These are phyloP conservation scores for Microtus montanus DNA, from an alignment of 2,113 vertebrate genomes.

Conservation along the genomic window DNA sequence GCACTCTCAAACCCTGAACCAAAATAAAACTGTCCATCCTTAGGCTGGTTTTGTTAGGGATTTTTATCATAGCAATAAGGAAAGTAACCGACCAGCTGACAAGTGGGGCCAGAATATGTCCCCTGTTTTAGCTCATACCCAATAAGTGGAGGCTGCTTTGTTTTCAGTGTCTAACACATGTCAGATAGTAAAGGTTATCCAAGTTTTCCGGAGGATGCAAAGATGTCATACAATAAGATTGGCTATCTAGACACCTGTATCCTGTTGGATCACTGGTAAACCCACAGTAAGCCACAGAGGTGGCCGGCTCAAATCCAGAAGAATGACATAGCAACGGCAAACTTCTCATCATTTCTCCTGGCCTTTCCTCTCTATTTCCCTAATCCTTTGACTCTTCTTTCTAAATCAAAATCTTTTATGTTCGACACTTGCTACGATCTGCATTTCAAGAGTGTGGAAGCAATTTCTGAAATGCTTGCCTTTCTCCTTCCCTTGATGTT, in stretches of 20 bases:
- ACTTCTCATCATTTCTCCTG: background rate
- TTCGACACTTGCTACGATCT: background rate
- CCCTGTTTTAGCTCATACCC: background rate
- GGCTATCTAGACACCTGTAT: background rate
- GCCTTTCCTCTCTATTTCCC: background rate
- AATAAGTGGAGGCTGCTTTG: background rate
- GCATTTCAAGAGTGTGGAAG: background rate
- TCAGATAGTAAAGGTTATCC: background rate
- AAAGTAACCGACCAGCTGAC: background rate
- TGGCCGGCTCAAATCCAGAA: conserved; percentile 1
- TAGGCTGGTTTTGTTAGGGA: background rate
- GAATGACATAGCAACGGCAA: background rate
- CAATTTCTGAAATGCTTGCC: background rate
- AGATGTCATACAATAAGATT: background rate
- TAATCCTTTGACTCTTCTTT: conserved; percentile 15
- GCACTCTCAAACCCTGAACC: background rate
- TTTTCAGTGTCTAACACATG: background rate
- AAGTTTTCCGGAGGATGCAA: background rate
- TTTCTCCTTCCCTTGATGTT: background rate
- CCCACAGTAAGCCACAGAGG: background rate
- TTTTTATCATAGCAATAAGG: background rate
- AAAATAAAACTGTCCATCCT: background rate
- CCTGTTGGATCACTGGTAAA: background rate
- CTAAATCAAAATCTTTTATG: background rate
- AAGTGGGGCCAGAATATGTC: background rate